phyloP scores from a whole-genome alignment of 2,888 invertebrate species.

The Acrobasis consociella region DNA sequence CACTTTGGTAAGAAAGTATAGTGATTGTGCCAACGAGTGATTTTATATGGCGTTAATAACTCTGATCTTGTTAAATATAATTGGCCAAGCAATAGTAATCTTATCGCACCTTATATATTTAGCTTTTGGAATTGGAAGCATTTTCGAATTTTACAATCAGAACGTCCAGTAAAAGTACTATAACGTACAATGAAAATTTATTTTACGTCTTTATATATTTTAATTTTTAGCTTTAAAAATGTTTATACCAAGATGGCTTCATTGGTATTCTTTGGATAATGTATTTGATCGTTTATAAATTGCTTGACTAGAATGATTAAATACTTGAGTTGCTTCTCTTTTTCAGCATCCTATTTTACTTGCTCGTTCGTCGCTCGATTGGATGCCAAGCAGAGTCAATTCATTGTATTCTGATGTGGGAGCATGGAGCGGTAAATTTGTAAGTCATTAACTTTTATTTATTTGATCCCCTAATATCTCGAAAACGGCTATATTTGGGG shows the following conservation, averaged over 20 bases:
- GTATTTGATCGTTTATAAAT: too few species aligned
- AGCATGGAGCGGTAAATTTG: conserved; percentile 79
- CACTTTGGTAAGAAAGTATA: too few species aligned
- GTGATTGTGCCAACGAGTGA: too few species aligned
- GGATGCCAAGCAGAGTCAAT: conserved; percentile 78
- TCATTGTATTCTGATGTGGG: conserved; percentile 77
- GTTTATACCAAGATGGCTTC: conserved; percentile 35
- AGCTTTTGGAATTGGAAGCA: background rate
- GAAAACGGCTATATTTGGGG: too few species aligned
- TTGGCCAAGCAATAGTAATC: background rate
- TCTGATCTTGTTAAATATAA: background rate
- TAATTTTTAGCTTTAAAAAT: conserved; percentile 26
- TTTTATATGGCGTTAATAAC: too few species aligned
- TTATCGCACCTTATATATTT: background rate
- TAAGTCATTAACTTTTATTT: conserved; percentile 40
- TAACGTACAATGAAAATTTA: conserved; percentile 1
- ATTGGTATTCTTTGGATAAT: conserved; percentile 26
- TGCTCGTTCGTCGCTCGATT: conserved; percentile 71
- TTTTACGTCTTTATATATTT: conserved; percentile 3
- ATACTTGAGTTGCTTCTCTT: conserved; percentile 6
- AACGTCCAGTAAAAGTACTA: conserved; percentile 3
- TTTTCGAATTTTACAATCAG: background rate
- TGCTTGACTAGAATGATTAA: conserved; percentile 9
- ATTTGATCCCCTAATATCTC: background rate
- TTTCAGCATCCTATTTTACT: conserved; percentile 72